These are phyloP conservation scores for Emydura subglobosa DNA, from an alignment of 2,113 vertebrate genomes.

Conservation along the genomic window DNA sequence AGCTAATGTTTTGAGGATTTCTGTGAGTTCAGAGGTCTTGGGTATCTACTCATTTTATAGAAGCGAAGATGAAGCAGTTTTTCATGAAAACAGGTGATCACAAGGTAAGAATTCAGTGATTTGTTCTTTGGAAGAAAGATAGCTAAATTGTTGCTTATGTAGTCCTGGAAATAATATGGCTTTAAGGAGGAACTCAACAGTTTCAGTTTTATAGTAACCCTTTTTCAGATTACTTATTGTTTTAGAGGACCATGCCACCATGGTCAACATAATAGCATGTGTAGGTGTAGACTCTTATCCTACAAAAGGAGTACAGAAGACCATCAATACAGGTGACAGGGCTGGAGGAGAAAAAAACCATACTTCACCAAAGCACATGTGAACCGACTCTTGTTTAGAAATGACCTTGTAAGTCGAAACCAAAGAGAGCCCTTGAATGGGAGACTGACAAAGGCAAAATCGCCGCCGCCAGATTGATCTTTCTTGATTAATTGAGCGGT, in stretches of 20 bases:
- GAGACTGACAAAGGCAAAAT: not conserved
- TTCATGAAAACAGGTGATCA: not conserved
- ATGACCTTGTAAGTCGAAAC: not conserved
- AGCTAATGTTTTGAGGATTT: conserved; percentile 3
- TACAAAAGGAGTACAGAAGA: not conserved
- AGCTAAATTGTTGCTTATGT: not conserved
- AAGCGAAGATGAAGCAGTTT: conserved; percentile 15
- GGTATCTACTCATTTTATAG: not conserved
- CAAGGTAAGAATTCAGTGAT: conserved; percentile 14
- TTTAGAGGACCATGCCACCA: not conserved
- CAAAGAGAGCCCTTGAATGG: conserved; percentile 17
- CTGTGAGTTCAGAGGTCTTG: not conserved
- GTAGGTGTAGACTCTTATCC: not conserved
- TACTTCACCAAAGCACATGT: not conserved
- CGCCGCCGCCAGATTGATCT: no score
- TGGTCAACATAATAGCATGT: not conserved
- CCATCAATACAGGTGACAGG: not conserved
- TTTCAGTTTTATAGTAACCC: not conserved
- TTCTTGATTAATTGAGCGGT: no score
- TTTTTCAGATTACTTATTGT: not conserved
- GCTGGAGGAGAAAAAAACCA: not conserved
- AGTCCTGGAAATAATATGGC: not conserved
- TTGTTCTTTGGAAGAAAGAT: not conserved
- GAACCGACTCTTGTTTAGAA: not conserved
- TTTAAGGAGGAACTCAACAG: not conserved